Base-by-base conservation (phyloP, 2,797 vertebrate species). In the Macrochelys suwanniensis region DNA sequence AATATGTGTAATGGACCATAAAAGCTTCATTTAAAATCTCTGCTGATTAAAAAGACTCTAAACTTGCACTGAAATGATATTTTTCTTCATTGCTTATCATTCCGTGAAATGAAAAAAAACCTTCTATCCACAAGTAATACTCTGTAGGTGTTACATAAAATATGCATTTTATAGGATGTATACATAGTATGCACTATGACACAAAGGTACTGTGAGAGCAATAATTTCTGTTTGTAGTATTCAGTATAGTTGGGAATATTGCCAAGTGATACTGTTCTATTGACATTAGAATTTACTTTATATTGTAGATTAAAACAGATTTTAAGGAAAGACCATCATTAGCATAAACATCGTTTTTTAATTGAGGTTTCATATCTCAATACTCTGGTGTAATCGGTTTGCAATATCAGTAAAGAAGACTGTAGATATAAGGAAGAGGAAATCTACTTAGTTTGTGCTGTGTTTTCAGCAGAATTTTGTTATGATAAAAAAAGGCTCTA, bases 281-380 rank as follows among this genome's bases (percentile, higher is more conserved):
- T 47, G 21, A 71, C 49, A 88, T 92, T 71, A 71, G 79, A 71
- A 88, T 56, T 74, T 42, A 84, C 33, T 79, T 59, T 57, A 89
- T 51, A 54, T 31, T 80, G 74, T 80, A 88, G 59, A 91, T 91
- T 87, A 87, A 92, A 84, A 57, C 15, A 88, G 54, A 51, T 80
- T 79, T 50, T 80, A 92, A 56, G n/a, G 53, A 71, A 42, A 59
- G 79, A 57, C 85, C 68, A 28, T 53, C n/a, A 84, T 80, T 68
- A 45, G 80, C 68, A 81, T 91, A 88, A 95, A 88, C 90, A 57
- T 93, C 31, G 89, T 95, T 87, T 94, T 84, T 89, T 26, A 87
- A 78, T 47, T 45, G 45, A 84, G 54, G 71, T 89, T 95, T 94
- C 87, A 77, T 76, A 89, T 96, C 68, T 95, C 87, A 86, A 16